Base-by-base conservation (phyloP, 2,888 invertebrate genomes). In the Camponotus fellah region DNA sequence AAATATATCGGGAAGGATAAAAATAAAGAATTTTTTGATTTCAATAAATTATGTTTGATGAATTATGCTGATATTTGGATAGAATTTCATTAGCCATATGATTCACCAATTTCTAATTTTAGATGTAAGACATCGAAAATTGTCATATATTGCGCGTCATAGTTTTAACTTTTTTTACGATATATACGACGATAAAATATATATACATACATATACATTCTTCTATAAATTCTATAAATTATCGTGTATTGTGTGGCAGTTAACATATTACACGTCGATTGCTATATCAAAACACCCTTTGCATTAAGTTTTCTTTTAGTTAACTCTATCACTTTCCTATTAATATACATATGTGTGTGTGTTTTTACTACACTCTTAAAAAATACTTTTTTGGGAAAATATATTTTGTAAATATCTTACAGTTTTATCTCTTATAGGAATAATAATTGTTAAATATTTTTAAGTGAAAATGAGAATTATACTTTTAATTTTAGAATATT, bases 121-220 rank as follows among this genome's bases (percentile, higher is more conserved):
- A 60, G 32, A 62, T 74, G 32, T 34, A 60, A 43, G 43, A 60
- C 43, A 34, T 21, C 32, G 74, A 43, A 12, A 43, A n/a, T 74
- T 74, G n/a, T 74, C 32, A 43, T 32, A 14, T n/a, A 62, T 40
- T 72, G 12, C 17, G 6, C 21, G 56, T 58, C 8, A 17, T 43
- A n/a, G 1, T 46, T 17, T 56, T 71, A 71, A 74, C 49, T 53
- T n/a, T 37, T 26, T 40, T 56, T 37, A 77, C 17, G 53, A 56
- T 68, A 53, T 81, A 72, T 14, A 26, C 26, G 75, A 71, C 82
- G 53, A 82, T 87, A 85, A 87, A 84, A 87, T 84, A 76, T 76
- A 85, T 60, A 53, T 49, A 46, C 5, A 46, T 40, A 46, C 17
- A 49, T 17, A 49, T n/a, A 53, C n/a, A 53, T 53, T n/a, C n/a